Base-by-base conservation (phyloP, 2,888 invertebrate genomes). In the Cancer borealis region DNA sequence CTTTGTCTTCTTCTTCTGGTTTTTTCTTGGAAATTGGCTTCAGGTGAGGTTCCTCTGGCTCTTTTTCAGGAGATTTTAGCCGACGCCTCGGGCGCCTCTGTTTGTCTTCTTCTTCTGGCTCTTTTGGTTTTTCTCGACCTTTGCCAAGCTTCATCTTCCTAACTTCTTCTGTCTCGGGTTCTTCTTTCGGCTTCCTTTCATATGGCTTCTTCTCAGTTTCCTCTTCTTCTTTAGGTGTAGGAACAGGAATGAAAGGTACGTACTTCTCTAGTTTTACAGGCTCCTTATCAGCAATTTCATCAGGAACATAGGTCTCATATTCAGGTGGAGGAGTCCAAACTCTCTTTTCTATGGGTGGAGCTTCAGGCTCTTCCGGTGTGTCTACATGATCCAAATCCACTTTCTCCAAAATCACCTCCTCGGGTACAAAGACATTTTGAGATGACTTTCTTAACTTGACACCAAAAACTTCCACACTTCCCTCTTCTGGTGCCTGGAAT, bases 251-350 rank as follows among this genome's bases (percentile, higher is more conserved):
- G 21, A 79, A 84, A 12, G 79, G 79, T 54, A 91, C 91, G 54
- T 90, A 93, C 30, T 93, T 60, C 49, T 94, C 94, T 8, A 94
- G 91, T 45, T 79, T 90, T 17, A 94, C 94, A 66, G 90, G 92
- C 14, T 94, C 94, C 90, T 94, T 94, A 0, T 94, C 94, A 21
- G 94, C 66, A 91, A 94, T 92, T 92, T 94, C 94, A 46, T 94
- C 92, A 46, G 94, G 94, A 54, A 87, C 92, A 60, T 94, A 94
- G 5, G 92, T 91, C 60, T 94, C 94, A 88, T 94, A 94, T 84
- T 94, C 93, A 73, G 93, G 93, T 17, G 93, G 93, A 92, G 93
- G 93, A 47, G 73, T 91, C 93, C 93, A 94, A 8, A 88, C 91
- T 46, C 94, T 73, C 88, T 94, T 94, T 79, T 94, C 94, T 21